phyloP scores from a whole-genome alignment of 2,113 vertebrate species.

The Dicaeum eximium region DNA sequence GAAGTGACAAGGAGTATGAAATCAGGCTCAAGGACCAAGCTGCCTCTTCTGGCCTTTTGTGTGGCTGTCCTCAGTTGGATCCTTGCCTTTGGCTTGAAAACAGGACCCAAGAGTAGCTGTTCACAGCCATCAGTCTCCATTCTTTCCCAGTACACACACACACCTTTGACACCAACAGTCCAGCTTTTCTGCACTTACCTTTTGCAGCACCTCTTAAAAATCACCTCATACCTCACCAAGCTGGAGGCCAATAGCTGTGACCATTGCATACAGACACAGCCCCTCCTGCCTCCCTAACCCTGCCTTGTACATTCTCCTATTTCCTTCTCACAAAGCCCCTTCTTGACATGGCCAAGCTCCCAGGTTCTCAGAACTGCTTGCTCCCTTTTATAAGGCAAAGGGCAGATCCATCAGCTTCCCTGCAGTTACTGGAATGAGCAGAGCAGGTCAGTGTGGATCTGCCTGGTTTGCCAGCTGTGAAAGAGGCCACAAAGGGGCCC shows the following conservation, averaged over 20 bases:
- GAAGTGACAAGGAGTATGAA: not conserved
- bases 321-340: not conserved
- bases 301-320: not conserved
- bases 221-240: not conserved
- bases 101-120: not conserved
- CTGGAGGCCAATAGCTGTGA: not conserved
- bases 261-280: fast-evolving
- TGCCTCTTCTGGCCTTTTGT: not conserved
- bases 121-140: not conserved
- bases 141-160: not conserved
- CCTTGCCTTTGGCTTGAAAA: not conserved
- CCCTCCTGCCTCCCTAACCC: not conserved
- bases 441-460: not conserved
- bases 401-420: not conserved
- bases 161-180: not conserved
- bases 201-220: not conserved
- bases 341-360: not conserved
- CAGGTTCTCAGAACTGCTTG: not conserved
- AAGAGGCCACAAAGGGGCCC: not conserved
- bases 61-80: not conserved
- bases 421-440: not conserved
- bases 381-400: not conserved
- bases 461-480: not conserved
- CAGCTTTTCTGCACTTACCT: not conserved
- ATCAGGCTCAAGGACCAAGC: not conserved